These are phyloP conservation scores for Oreotrochilus melanogaster DNA, from an alignment of 2,113 vertebrate genomes.

Conservation along the genomic window DNA sequence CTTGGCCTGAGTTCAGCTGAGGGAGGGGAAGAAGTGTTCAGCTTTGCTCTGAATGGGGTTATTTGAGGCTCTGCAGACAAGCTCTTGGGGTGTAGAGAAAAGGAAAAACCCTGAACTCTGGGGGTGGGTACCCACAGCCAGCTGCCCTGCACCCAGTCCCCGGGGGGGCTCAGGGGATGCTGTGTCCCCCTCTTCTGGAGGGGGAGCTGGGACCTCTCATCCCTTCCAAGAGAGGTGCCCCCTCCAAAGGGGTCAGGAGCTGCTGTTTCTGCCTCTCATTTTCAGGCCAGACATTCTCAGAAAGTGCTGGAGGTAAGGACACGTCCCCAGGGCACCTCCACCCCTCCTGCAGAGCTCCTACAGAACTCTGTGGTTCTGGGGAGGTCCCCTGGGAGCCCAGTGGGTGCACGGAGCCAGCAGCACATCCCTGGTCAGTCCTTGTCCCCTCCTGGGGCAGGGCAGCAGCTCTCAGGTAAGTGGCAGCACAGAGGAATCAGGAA, in stretches of 20 bases:
- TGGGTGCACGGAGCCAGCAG: not conserved
- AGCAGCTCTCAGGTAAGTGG: not conserved
- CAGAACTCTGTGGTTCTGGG: not conserved
- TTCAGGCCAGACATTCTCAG: not conserved
- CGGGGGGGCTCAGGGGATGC: not conserved
- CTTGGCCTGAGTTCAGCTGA: slow-evolving; percentile 15
- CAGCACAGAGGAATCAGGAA: too few relatives aligned
- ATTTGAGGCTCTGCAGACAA: not conserved
- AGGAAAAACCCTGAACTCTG: not conserved
- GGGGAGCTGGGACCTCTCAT: not conserved
- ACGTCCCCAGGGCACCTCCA: fast-evolving
- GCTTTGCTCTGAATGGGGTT: not conserved
- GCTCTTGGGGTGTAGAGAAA: not conserved
- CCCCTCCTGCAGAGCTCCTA: not conserved
- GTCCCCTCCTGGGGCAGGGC: fast-evolving
- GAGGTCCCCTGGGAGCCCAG: not conserved
- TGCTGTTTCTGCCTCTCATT: fast-evolving
- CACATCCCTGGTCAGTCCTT: too few relatives aligned
- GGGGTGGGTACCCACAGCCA: not conserved
- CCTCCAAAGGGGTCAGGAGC: not conserved
- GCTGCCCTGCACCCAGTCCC: too few relatives aligned
- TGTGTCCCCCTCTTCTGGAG: too few relatives aligned
- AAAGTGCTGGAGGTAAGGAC: not conserved
- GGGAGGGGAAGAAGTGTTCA: not conserved
- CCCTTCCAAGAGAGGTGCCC: fast-evolving